Base-by-base conservation (phyloP, 1,140 invertebrate genomes). In the Drosophila mojavensis region DNA sequence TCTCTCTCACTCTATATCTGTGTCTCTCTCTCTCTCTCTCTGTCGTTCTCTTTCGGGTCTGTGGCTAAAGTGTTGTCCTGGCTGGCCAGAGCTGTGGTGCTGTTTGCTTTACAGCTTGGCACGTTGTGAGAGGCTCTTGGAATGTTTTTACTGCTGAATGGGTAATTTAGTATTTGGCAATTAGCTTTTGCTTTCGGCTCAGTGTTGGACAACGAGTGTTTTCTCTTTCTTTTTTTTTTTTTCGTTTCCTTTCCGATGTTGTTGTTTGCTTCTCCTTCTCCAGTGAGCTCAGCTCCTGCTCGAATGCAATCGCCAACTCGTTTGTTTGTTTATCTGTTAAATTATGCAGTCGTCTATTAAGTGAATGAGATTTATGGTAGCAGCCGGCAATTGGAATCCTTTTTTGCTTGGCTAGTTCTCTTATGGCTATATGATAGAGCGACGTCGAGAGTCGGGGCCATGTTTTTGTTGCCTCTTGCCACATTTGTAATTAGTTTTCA, bases 291-390 rank as follows among this genome's bases (percentile, higher is more conserved):
- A 24, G 54, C 47, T 45, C 13, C 7, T 13, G 47, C 50, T 17
- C 47, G 10, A 50, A 61, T 86, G 54, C 84, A 80, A 74, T 86
- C 69, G 71, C 64, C 71, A 65, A 63, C 55, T 77, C 63, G 83
- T 67, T 79, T 81, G 80, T 84, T 88, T 89, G 84, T 90, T 89
- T 89, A 89, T 90, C 81, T 89, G 75, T 74, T 89, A 89, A 89
- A 89, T 89, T 90, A 89, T 89, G 84, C 80, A 89, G 81, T 89
- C 84, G 85, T 75, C 85, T 89, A 89, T 89, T 89, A 89, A 89
- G 84, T 89, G 85, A 70, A 70, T 62, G 72, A 84, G 84, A 89
- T 89, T 89, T 89, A 89, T 89, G 81, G 61, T 41, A 54, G 15
- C 51, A 33, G 48, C 24, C 39, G 60, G 39, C 63, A 55, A 78